Evolutionary conservation across 2,797 vertebrate species (phyloP).

Genomic region (Acanthornis magna): DNA sequence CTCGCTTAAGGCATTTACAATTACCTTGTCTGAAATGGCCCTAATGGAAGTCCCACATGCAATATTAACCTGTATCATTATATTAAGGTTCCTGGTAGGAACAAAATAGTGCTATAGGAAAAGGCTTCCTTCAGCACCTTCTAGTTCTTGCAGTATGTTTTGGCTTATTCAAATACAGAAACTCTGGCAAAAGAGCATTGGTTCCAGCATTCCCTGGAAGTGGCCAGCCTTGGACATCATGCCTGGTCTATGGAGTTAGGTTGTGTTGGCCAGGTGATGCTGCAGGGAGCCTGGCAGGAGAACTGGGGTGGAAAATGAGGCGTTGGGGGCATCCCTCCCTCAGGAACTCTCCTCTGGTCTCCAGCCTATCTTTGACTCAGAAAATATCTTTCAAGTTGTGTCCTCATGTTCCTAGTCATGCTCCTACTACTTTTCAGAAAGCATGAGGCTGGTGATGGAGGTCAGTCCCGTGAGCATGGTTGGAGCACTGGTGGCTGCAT

Average conservation of each 20-base stretch:
- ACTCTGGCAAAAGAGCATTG: neutral
- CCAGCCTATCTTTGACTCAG: neutral
- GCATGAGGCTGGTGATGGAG: neutral
- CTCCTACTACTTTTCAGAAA: neutral
- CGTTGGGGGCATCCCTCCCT: neutral
- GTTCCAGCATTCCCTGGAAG: neutral
- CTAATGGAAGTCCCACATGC: neutral
- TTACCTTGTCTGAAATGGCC: neutral
- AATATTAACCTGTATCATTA: neutral
- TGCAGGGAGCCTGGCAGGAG: neutral
- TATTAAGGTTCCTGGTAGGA: neutral
- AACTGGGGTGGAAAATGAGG: neutral
- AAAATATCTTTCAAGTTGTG: neutral
- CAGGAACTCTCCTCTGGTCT: neutral
- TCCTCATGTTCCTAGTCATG: neutral
- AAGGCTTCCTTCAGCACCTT: neutral
- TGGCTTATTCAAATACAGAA: neutral
- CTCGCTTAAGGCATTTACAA: neutral
- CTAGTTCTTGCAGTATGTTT: neutral
- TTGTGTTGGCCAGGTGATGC: neutral
- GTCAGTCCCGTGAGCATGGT: rapidly evolving
- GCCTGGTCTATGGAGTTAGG: neutral
- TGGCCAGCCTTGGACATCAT: neutral
- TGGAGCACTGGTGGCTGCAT: neutral
- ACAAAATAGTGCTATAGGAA: neutral